Evolutionary conservation across 30 jellyfish, hydroid and myxozoan species (phyloP), one percentile per base, ranked within the genome.

Genomic region (Clytia hemisphaerica): DNA sequence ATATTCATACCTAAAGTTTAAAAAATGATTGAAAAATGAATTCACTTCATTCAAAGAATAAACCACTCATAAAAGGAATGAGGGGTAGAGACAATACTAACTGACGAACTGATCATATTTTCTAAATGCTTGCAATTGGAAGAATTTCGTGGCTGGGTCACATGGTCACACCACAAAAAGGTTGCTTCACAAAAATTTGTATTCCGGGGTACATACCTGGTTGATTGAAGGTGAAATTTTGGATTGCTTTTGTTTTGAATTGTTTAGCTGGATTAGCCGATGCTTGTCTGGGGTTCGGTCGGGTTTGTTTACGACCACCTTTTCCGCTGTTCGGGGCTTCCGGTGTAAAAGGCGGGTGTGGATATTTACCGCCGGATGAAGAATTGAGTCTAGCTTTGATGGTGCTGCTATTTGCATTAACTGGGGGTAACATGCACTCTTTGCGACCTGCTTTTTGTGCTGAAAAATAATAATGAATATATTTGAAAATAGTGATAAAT

Each of bases 191-290:
- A 16, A 10, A 16, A 40, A 40, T 40, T 40, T 16, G 10, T 40
- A 40, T 40, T 7, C 53, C 30, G 19, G 19, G 60, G 9, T 31
- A 22, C 44, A 5, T 22, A 57, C 70, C 70, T 57, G 70, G 70
- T 57, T 57, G 70, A 33, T 57, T 57, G 30, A 57, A 57, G 12
- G 70, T 22, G 44, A 57, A 21, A 31, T 57, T 57, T 57, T 57
- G 70, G 30, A 57, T 57, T 57, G 70, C 12, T 57, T 57, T 57
- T 22, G 70, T 57, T 22, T 57, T 57, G 48, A 7, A 57, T 57
- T 57, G 70, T 33, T 57, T 57, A 4, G 30, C 44, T n/a, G 35
- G 25, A 21, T 57, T 38, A 5, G 70, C 30, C 45, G 70, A 57
- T 10, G 35, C 7, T 57, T 57, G 70, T 22, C 35, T 26, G 25